A percentile compares a stretch with the other conserved stretches of the same genome.
These are phyloP conservation scores for Gulo gulo DNA, from an alignment of 2,113 vertebrate species.

Conservation along the genomic window DNA sequence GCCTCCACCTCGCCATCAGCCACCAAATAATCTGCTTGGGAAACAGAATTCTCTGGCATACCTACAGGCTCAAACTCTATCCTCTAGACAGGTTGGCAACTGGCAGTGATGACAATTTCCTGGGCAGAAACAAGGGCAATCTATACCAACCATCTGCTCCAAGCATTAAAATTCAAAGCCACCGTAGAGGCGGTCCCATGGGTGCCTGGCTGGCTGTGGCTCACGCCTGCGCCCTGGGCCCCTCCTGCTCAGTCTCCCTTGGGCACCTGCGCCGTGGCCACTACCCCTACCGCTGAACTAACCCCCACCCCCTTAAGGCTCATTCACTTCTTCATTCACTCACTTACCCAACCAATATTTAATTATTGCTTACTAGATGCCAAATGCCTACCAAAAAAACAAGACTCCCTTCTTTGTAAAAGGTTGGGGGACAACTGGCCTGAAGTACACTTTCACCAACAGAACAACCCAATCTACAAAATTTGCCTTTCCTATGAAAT, in stretches of 20 bases:
- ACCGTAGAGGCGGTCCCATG: background rate
- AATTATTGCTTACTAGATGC: background rate
- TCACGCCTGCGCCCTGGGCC: background rate
- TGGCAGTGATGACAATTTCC: constrained; percentile 54
- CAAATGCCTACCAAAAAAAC: background rate
- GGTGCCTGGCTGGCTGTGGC: background rate
- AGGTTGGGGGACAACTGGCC: background rate
- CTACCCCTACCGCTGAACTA: background rate
- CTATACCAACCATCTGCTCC: constrained; percentile 55
- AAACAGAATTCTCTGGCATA: constrained; percentile 5
- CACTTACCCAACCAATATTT: background rate
- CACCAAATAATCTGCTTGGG: background rate
- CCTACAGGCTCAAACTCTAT: background rate
- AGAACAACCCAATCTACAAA: background rate
- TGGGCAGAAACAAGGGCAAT: constrained; percentile 62
- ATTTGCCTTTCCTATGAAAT: constrained; percentile 19
- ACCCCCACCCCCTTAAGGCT: background rate
- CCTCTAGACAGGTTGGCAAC: constrained; percentile 33
- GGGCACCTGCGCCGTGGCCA: background rate
- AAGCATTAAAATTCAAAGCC: constrained; percentile 52
- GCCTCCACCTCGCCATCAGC: background rate
- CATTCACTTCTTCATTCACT: background rate
- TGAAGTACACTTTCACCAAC: background rate
- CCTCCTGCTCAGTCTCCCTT: background rate
- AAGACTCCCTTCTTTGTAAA: background rate